Evolutionary conservation across 2,113 vertebrate species (phyloP), one percentile per base, ranked within the genome.

Genomic region (Hippocampus comes): DNA sequence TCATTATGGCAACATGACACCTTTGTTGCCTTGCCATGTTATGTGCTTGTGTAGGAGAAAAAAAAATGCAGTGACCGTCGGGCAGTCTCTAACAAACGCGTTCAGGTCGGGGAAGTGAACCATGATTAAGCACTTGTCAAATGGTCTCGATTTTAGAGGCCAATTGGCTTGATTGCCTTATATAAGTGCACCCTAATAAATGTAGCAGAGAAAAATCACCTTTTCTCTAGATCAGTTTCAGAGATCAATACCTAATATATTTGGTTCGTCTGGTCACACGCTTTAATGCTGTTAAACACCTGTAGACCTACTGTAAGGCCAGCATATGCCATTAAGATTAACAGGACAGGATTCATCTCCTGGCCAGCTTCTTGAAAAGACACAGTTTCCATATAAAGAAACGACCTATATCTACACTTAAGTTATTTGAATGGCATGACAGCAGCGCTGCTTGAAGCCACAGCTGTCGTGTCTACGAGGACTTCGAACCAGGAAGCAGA

Each of bases 401-500:
- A 42, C 4, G 27, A 77, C 66, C 68, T 67, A 75, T 67, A 75
- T 72, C 9, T 2, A 8, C n/a, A 38, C 70, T 55, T 67, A 27
- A 43, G 34, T 34, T 34, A 61, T 76, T 67, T 56, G 9, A n/a
- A 56, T 56, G 53, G 3, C 48, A 49, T 6, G 17, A 18, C 18
- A 74, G 21, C 27, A 14, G 55, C 4, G 9, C 63, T 60, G 30
- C 18, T 71, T 60, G 41, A 51, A 34, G 14, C 30, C 63, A 55
- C 67, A 75, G 72, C 73, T 79, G 70, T 55, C 49, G n/a, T 21
- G 41, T 9, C 9, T 70, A 17, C 63, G 67, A 68, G 46, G 64
- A 20, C 30, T 46, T 77, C 72, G 73, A 67, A 68, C 61, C 27
- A 74, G 68, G 67, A 48, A 30, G 46, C 67, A 74, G 56, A 49